phyloP scores from a whole-genome alignment of 2,888 invertebrate genomes.

The Nomada ruficornis region DNA sequence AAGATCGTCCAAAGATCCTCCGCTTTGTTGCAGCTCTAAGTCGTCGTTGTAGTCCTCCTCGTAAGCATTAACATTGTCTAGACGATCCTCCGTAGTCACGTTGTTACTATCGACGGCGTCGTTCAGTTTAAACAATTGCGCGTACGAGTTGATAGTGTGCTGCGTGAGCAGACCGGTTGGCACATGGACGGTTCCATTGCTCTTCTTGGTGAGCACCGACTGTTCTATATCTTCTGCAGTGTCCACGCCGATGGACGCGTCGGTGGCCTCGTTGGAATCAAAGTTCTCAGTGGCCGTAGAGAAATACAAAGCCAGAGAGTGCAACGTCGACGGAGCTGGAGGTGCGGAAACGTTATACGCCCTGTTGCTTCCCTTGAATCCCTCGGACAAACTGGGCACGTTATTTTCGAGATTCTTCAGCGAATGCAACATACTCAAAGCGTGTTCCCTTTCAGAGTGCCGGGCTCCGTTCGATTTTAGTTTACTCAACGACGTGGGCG shows the following conservation, averaged over 20 bases:
- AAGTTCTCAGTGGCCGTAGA: conserved; percentile 88
- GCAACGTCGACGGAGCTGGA: conserved; percentile 91
- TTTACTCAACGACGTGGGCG: conserved; percentile 11
- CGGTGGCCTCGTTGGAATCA: conserved; percentile 79
- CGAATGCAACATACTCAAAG: conserved; percentile 89
- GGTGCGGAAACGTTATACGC: conserved; percentile 87
- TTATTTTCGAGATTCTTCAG: conserved; percentile 87
- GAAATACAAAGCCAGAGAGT: conserved; percentile 92
- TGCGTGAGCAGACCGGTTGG: conserved; percentile 88
- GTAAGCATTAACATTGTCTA: conserved; percentile 14
- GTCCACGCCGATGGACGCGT: conserved; percentile 60
- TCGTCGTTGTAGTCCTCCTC: conserved; percentile 72
- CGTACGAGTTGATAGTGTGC: conserved; percentile 88
- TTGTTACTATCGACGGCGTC: conserved; percentile 77
- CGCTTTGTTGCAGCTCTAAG: conserved; percentile 87
- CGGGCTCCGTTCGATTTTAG: background rate
- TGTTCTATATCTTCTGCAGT: conserved; percentile 17
- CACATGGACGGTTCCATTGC: conserved; percentile 81
- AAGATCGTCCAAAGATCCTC: conserved; percentile 87
- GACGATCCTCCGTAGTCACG: conserved; percentile 45
- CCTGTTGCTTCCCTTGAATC: background rate
- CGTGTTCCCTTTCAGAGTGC: conserved; percentile 87
- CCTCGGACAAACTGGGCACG: conserved; percentile 71
- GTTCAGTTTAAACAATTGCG: conserved; percentile 84
- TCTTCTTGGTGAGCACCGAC: conserved; percentile 42